A percentile compares a stretch with the other conserved stretches of the same genome.
Evolutionary conservation across 2,888 invertebrate species (phyloP).

Genomic region (Caenorhabditis angaria): DNA sequence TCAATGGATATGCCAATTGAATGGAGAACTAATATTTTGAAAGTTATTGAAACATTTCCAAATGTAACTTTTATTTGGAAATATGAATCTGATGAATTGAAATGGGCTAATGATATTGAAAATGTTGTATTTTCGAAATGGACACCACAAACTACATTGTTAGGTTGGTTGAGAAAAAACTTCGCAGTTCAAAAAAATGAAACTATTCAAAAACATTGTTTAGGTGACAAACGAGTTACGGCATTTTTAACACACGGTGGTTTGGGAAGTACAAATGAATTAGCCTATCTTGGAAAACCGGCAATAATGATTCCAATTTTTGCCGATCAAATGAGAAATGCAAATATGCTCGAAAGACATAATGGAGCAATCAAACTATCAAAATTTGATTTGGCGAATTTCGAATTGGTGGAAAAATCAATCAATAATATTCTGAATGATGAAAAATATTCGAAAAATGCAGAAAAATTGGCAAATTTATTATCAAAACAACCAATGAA

Average conservation of each 20-base stretch:
- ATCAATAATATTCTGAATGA: conserved; percentile 23
- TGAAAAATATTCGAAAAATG: conserved; percentile 10
- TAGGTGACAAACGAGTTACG: conserved; percentile 20
- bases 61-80: conserved; percentile 42
- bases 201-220: too few relatives aligned
- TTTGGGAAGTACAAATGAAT: conserved; percentile 37
- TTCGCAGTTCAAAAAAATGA: too few relatives aligned
- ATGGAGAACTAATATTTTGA: conserved; percentile 18
- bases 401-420: conserved; percentile 12
- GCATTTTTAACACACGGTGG: conserved; percentile 40
- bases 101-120: conserved; percentile 12
- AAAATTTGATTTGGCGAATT: conserved; percentile 28
- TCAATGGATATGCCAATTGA: conserved; percentile 15
- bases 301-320: conserved; percentile 42
- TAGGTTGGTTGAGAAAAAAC: too few relatives aligned
- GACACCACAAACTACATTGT: conserved; percentile 34
- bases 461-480: conserved; percentile 14
- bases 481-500: conserved; percentile 23
- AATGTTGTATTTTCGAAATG: conserved; percentile 34
- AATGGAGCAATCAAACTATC: conserved; percentile 25
- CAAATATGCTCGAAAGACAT: conserved; percentile 37
- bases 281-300: conserved; percentile 29
- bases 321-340: conserved; percentile 44
- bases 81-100: conserved; percentile 22
- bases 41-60: conserved; percentile 18